These are phyloP conservation scores for Sinocyclocheilus rhinocerous DNA, from an alignment of 2,113 vertebrate genomes.

Conservation along the genomic window DNA sequence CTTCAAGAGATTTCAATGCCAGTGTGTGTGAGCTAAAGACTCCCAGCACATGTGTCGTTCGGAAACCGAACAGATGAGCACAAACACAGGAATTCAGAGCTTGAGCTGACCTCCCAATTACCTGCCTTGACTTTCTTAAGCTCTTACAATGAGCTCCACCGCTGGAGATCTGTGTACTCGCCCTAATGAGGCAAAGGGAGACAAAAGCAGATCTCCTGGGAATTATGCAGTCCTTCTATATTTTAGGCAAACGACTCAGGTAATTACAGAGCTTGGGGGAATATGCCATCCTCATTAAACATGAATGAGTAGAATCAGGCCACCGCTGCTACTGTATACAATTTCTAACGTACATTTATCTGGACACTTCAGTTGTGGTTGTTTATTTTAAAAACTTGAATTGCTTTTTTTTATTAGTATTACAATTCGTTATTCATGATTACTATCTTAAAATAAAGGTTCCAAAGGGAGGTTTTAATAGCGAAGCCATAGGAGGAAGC, in stretches of 20 bases:
- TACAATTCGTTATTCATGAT: not conserved
- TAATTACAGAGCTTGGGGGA: conserved; percentile 36
- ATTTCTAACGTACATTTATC: conserved; percentile 1
- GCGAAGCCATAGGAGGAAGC: not conserved
- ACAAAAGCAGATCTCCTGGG: conserved; percentile 32
- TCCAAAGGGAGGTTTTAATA: not conserved
- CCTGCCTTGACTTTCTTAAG: conserved; percentile 28
- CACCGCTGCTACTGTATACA: conserved; percentile 4
- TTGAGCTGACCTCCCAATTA: conserved; percentile 33
- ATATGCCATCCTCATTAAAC: conserved; percentile 39
- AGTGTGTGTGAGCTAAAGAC: conserved; percentile 28
- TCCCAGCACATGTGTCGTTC: not conserved
- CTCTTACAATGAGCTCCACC: conserved; percentile 39
- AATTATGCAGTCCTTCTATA: conserved; percentile 23
- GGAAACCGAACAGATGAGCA: not conserved
- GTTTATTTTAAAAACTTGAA: conserved; percentile 12
- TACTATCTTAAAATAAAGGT: not conserved
- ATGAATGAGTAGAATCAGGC: conserved; percentile 32
- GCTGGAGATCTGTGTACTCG: conserved; percentile 17
- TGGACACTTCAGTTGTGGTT: not conserved
- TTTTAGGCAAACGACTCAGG: conserved; percentile 37
- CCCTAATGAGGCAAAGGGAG: conserved; percentile 43
- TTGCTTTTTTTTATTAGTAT: not conserved
- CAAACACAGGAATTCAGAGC: conserved; percentile 21
- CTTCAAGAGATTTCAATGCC: conserved; percentile 13